These are phyloP conservation scores for Haliclystus octoradiatus DNA, from an alignment of 30 jellyfish, hydroid and myxozoan species.

Conservation along the genomic window DNA sequence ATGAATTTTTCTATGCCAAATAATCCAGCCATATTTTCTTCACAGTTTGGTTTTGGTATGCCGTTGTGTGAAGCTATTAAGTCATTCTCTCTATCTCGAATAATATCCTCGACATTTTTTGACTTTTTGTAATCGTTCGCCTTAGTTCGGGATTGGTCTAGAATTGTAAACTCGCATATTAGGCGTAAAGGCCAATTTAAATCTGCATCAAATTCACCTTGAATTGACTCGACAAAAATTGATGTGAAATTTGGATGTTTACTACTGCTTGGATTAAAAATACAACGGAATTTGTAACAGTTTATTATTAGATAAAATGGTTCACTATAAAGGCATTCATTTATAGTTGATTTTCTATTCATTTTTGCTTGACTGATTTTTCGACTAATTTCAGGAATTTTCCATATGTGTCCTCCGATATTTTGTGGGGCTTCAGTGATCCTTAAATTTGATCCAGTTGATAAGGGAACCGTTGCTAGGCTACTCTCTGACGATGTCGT, in stretches of 20 bases:
- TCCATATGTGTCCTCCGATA: neutral
- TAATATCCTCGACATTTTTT: too few species aligned
- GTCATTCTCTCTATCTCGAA: too few species aligned
- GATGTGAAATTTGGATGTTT: neutral
- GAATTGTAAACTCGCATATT: neutral
- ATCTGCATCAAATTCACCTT: neutral
- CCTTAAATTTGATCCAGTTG: neutral
- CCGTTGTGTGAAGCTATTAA: neutral
- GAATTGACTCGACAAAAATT: neutral
- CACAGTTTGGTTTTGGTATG: neutral
- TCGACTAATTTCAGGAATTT: neutral
- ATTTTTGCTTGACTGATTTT: neutral
- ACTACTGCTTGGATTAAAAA: neutral
- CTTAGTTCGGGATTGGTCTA: neutral
- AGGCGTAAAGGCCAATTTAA: neutral
- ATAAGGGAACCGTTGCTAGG: neutral
- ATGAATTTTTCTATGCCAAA: neutral
- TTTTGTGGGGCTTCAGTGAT: too few species aligned
- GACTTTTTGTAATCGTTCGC: neutral
- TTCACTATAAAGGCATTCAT: neutral
- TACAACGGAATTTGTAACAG: neutral
- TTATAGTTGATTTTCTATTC: too few species aligned
- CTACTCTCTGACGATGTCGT: neutral
- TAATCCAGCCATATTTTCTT: neutral
- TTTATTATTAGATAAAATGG: neutral